Conservation (phyloP, 1,140 invertebrate genomes). For the Drosophila suzukii region DNA sequence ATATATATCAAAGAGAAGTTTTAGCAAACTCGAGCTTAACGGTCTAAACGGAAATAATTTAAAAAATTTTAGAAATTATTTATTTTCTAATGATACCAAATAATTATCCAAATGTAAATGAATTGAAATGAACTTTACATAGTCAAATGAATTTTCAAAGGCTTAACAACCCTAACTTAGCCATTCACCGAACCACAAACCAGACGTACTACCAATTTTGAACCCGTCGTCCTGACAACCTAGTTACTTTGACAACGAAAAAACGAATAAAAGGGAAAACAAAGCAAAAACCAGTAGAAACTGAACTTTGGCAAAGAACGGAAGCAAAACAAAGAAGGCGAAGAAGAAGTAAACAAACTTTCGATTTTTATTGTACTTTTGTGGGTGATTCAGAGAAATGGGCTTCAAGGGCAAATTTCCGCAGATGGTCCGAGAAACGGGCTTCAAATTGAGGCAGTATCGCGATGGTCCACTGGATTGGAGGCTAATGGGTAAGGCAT, state of each 20-base stretch:
- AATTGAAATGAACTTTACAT: too few relatives aligned
- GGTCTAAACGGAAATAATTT: too few relatives aligned
- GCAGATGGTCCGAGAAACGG: conserved; percentile 73
- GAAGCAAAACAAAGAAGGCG: conserved; percentile 40
- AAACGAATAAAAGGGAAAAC: conserved; percentile 35
- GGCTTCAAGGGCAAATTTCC: conserved; percentile 68
- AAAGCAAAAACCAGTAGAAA: conserved; percentile 29
- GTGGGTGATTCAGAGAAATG: conserved; percentile 42
- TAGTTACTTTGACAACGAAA: conserved; percentile 22
- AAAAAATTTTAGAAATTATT: too few relatives aligned
- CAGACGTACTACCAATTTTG: conserved; percentile 8
- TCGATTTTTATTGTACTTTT: conserved; percentile 18
- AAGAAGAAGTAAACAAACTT: conserved; percentile 55
- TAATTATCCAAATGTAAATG: too few relatives aligned
- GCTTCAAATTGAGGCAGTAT: conserved; percentile 72
- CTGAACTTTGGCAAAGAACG: conserved; percentile 27
- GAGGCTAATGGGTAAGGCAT: conserved; percentile 70
- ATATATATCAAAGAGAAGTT: too few relatives aligned
- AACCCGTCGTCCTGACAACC: conserved; percentile 20
- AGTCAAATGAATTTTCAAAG: background rate
- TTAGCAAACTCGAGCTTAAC: too few relatives aligned
- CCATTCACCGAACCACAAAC: conserved; percentile 29
- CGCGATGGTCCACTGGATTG: conserved; percentile 77
- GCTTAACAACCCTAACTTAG: conserved; percentile 21
- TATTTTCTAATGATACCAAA: too few relatives aligned